Evolutionary conservation across 2,797 vertebrate genomes (phyloP), one percentile per base, ranked within the genome.

Genomic region (Vespertilio murinus): DNA sequence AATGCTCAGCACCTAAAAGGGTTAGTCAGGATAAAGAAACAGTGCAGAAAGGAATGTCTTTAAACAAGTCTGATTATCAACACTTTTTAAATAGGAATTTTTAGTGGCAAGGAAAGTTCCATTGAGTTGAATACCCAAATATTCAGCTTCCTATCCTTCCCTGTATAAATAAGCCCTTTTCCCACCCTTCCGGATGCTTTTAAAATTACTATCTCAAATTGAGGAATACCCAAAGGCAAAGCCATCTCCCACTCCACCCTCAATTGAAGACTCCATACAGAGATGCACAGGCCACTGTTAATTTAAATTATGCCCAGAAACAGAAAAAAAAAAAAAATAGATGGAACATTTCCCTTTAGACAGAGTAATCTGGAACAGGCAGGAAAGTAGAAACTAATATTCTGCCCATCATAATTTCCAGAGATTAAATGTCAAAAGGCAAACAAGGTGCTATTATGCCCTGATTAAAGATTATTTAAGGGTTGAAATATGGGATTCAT

Each of bases 251-350:
- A 71, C 8, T 16, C 8, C 35, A 61, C 4, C 59, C 71, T 33
- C 82, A 81, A 74, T 4, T 16, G 45, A 88, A 89, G 35, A 88
- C 49, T 69, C 35, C 71, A 91, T 33, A 64, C 74, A 93, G 52
- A 77, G 56, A 95, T 78, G 42, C 67, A 95, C 28, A 94, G 74
- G 78, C 33, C 77, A 91, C 49, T 81, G 13, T 83, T 33, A 85
- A 71, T 90, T 94, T 95, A 73, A 93, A 88, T 28, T 92, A 28
- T 96, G 85, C 88, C 70, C 88, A 47, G 86, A 96, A 64, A 84
- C 85, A 95, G 84, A 94, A 75, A 96, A 67, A 94, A 84, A 95
- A 81, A 94, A 75, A 96, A 67, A 94, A 84, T 75, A 94, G 80
- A 96, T 38, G 35, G 30, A 90, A 91, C 35, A 71, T 67, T 95